These are phyloP conservation scores for Microctonus brassicae DNA, from an alignment of 2,888 invertebrate species.

Conservation along the genomic window DNA sequence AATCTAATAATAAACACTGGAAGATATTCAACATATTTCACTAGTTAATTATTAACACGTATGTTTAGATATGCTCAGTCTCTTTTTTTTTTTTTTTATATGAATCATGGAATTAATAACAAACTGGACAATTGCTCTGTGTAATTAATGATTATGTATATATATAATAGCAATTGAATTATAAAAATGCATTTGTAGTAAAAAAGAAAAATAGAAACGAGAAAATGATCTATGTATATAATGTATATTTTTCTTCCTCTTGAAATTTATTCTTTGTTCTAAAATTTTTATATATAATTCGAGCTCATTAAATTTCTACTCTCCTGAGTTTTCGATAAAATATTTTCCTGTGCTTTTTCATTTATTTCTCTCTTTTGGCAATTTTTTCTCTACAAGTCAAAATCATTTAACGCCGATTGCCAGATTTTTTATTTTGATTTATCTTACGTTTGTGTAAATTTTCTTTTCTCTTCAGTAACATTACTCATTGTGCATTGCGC, in stretches of 20 bases:
- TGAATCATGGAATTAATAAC: conserved; percentile 17
- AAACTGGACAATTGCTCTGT: conserved; percentile 25
- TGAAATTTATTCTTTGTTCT: not conserved
- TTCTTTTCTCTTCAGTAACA: conserved; percentile 12
- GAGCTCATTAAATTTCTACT: not conserved
- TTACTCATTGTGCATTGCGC: conserved; percentile 29
- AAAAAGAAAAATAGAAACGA: not conserved
- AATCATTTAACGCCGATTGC: not conserved
- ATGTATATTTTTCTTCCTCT: not conserved
- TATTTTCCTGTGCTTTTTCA: conserved; percentile 14
- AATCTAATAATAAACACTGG: conserved; percentile 11
- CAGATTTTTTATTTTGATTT: not conserved
- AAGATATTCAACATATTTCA: conserved; percentile 25
- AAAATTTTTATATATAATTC: not conserved
- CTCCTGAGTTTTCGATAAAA: not conserved
- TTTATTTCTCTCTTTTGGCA: not conserved
- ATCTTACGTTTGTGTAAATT: not conserved
- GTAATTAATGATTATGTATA: conserved; percentile 23
- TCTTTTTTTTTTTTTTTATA: conserved; percentile 11
- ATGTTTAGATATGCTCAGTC: conserved; percentile 14
- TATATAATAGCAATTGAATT: conserved; percentile 9
- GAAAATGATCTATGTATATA: not conserved
- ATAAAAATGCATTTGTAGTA: conserved; percentile 17
- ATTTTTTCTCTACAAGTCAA: not conserved
- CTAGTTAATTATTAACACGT: not conserved